Percentiles rank a stretch among this genome's conserved stretches.
Conservation (phyloP, 2,888 invertebrate species). For the Chorisops tibialis region DNA sequence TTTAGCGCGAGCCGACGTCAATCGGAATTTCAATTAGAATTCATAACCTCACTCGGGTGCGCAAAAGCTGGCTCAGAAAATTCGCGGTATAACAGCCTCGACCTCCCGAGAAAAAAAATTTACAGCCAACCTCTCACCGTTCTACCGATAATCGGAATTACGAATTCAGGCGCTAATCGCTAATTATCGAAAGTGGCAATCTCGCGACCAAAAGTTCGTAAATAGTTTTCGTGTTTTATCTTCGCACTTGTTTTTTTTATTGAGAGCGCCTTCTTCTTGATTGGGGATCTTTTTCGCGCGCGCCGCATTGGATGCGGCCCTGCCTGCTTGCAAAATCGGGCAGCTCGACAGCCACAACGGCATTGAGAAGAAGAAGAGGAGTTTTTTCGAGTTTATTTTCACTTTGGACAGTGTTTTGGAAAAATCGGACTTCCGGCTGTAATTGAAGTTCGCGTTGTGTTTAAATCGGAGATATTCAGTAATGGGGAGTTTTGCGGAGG, state of each 20-base stretch:
- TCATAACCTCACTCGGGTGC: too few species aligned
- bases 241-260: background rate
- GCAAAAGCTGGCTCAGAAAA: too few species aligned
- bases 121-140: too few species aligned
- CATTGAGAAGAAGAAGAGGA: background rate
- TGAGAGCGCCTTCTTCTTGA: background rate
- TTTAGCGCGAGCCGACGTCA: too few species aligned
- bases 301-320: background rate
- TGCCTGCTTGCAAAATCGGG: background rate
- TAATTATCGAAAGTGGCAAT: background rate
- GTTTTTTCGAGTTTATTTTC: background rate
- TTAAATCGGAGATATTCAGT: background rate
- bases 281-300: background rate
- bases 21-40: too few species aligned
- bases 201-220: background rate
- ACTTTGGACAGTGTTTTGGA: background rate
- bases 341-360: background rate
- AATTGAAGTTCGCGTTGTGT: background rate
- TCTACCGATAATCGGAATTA: too few species aligned
- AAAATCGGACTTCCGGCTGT: background rate
- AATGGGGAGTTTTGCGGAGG: too few species aligned
- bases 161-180: too few species aligned
- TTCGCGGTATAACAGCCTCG: too few species aligned
- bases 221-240: constrained; percentile 6
- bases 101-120: too few species aligned